A percentile compares a stretch with the other conserved stretches of the same genome.
Evolutionary conservation across 2,113 vertebrate genomes (phyloP).

Genomic region (Pheucticus melanocephalus): DNA sequence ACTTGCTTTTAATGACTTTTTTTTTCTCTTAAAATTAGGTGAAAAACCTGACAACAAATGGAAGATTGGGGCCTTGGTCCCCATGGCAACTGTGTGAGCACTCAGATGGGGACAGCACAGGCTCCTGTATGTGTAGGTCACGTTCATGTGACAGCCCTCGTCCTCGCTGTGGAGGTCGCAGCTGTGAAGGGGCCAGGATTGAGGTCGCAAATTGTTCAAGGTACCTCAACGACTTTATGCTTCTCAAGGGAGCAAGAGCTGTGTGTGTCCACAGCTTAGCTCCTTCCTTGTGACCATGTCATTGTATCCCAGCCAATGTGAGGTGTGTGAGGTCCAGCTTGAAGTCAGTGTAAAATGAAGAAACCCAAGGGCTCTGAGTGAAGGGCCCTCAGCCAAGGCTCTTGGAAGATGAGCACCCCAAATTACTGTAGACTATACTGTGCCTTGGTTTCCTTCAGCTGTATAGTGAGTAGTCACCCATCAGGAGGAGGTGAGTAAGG

Average conservation of each 20-base stretch:
- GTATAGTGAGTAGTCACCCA: not conserved
- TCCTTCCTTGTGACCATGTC: not conserved
- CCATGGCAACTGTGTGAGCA: conserved; percentile 93
- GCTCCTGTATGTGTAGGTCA: conserved; percentile 88
- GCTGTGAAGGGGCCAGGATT: conserved; percentile 87
- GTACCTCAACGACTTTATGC: conserved; percentile 57
- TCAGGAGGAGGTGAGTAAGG: not conserved
- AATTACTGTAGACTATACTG: not conserved
- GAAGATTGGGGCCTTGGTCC: conserved; percentile 87
- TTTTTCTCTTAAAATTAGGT: conserved; percentile 75
- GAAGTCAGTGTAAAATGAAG: not conserved
- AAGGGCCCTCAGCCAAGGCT: not conserved
- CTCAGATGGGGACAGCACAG: conserved; percentile 86
- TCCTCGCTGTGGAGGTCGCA: conserved; percentile 87
- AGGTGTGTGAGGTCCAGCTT: not conserved
- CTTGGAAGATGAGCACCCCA: not conserved
- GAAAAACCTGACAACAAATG: conserved; percentile 88
- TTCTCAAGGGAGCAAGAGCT: not conserved
- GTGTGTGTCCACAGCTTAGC: not conserved
- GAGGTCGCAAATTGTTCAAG: conserved; percentile 97
- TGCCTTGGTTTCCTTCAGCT: not conserved
- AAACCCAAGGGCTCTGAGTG: not conserved
- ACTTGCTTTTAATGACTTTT: conserved; percentile 17
- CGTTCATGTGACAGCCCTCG: conserved; percentile 87
- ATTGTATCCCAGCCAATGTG: not conserved